Evolutionary conservation across 2,113 vertebrate genomes (phyloP).

Genomic region (Paratilapia polleni): DNA sequence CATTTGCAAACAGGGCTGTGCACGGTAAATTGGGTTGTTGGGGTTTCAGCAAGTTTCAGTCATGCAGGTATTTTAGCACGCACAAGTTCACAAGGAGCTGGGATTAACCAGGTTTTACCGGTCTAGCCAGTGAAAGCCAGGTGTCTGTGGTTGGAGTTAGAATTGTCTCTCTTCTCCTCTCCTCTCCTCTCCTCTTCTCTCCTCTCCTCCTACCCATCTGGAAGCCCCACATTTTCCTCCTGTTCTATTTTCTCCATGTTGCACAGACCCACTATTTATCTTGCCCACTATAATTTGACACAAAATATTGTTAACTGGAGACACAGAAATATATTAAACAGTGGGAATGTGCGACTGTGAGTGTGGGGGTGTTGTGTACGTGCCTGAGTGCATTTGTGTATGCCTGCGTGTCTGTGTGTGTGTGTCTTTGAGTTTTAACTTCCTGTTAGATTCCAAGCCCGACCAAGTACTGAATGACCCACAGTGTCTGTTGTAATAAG

Average conservation of each 20-base stretch:
- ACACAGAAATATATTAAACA: slow-evolving; percentile 79
- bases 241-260: slow-evolving; percentile 63
- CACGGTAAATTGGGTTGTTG: neutral
- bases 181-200: slow-evolving; percentile 3
- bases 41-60: slow-evolving; percentile 31
- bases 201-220: slow-evolving; percentile 27
- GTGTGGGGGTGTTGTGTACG: slow-evolving; percentile 53
- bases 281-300: slow-evolving; percentile 79
- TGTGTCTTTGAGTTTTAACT: slow-evolving; percentile 44
- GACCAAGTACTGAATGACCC: slow-evolving; percentile 55
- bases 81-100: slow-evolving; percentile 31
- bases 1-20: slow-evolving; percentile 21
- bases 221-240: slow-evolving; percentile 57
- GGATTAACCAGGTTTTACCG: slow-evolving; percentile 66
- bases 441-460: slow-evolving; percentile 30
- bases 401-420: slow-evolving; percentile 14
- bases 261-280: slow-evolving; percentile 76
- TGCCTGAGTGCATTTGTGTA: slow-evolving; percentile 24
- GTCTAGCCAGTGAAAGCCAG: slow-evolving; percentile 58
- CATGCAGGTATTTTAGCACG: slow-evolving; percentile 38
- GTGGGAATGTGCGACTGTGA: slow-evolving; percentile 63
- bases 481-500: slow-evolving; percentile 63
- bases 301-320: slow-evolving; percentile 79
- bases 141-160: slow-evolving; percentile 55
- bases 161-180: slow-evolving; percentile 6